Evolutionary conservation across 1,140 invertebrate genomes (phyloP), one percentile per base, ranked within the genome.

Genomic region (Stenopsyche tienmushanensis): DNA sequence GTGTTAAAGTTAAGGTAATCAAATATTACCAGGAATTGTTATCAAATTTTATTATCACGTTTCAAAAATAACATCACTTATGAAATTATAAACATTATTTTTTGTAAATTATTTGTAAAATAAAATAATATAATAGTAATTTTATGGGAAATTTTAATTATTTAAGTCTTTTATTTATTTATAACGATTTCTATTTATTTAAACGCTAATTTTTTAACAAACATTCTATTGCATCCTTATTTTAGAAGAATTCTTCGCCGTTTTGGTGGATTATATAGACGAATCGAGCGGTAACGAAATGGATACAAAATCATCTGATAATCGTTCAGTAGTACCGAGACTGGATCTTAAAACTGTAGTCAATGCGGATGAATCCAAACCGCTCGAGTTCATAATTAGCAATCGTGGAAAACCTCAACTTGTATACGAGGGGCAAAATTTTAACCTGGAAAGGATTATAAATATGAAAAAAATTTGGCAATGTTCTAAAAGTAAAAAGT

Each of bases 321-420:
- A 24, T 10, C 1, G 7, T 13, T 18, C 13, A 18, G 34, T 47
- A 41, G 53, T 50, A 25, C 17, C 25, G 18, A 25, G 18, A 25
- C 15, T 20, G 21, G 23, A 42, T 15, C n/a, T 15, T 42, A 42
- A 24, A 57, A 17, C 53, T 17, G 34, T 10, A 42, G 3, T 2
- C 23, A 41, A 18, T 24, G 8, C 10, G 13, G 21, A 26, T 24
- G 2, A 60, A 7, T 24, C 1, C 29, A 1, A 34, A 8, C 44
- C 67, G 5, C 26, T 69, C 9, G 67, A 69, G 39, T 69, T 69
- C 23, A 60, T 69, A 13, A 20, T 69, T 3, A 69, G 67, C 20
- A 63, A 44, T 9, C 50, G 67, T 23, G 66, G 70, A 2, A 69
- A 66, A n/a, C 70, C 70, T 17, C 70, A 69, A 34, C 39, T 71